Evolutionary conservation across 2,113 vertebrate species (phyloP), one percentile per base, ranked within the genome.

Genomic region (Sinocyclocheilus anshuiensis): DNA sequence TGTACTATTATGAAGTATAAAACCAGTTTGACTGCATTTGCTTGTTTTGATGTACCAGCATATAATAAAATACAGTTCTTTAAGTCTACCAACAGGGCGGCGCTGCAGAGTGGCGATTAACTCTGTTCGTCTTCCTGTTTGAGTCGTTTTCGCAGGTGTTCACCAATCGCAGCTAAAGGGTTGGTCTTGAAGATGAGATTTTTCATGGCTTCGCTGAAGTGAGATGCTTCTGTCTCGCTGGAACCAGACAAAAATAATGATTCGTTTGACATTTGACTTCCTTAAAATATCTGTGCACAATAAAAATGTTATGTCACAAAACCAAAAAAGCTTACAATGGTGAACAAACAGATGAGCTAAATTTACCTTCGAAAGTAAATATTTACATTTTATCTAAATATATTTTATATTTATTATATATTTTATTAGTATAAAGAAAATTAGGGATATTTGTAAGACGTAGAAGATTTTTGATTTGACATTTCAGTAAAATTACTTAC

Each of bases 211-310:
- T 95, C 91, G 0, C 67, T 94, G 85, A 99, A 97, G 1, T 93
- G 93, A 59, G 91, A 89, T 53, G 88, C 90, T 90, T 98, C 98
- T 0, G 94, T 90, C 71, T 97, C 94, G 7, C 98, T 99, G 89
- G 39, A 91, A 61, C 82, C 71, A 26, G 79, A 82, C 26, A 29
- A 55, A 45, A 87, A 11, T 3, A 42, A 48, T 0, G 3, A 20
- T 48, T 77, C 15, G n/a, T 29, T 50, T 53, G 8, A 33, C 9
- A 42, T 42, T 42, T 8, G 39, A 42, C 39, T 39, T 39, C 6
- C 6, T 39, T 42, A 42, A 42, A 42, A 42, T 42, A 8, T 42
- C 39, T 7, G 6, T 39, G 39, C 39, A 39, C 39, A 39, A 39
- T 7, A 7, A 39, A 39, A 39, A 39, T 39, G 39, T 39, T 4